Conservation (phyloP, 2,888 invertebrate genomes). For the Tanytarsus gracilentus region DNA sequence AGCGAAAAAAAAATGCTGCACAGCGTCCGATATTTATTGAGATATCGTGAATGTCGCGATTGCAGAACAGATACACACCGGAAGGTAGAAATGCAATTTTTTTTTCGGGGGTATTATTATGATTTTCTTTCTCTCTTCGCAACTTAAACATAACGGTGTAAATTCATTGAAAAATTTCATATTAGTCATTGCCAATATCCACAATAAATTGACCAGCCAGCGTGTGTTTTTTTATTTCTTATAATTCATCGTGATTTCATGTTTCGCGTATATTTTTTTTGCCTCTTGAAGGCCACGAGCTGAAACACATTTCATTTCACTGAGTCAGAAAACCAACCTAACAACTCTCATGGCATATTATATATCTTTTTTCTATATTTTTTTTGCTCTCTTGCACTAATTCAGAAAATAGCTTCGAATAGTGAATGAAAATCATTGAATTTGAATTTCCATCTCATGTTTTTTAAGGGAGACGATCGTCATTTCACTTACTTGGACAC, state of each 20-base stretch:
- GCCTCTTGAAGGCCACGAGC: conserved; percentile 21
- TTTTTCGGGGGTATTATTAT: not conserved
- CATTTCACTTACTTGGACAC: conserved; percentile 24
- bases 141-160: conserved; percentile 28
- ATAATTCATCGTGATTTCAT: conserved; percentile 24
- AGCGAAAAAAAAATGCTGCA: conserved; percentile 2
- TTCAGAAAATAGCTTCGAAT: conserved; percentile 8
- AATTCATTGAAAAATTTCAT: conserved; percentile 17
- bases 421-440: not conserved
- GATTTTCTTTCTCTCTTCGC: not conserved
- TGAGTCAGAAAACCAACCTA: conserved; percentile 18
- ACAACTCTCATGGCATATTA: conserved; percentile 16
- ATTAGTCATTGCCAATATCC: not conserved
- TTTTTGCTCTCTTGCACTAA: conserved; percentile 4
- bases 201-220: conserved; percentile 1
- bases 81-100: conserved; percentile 17
- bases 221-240: conserved; percentile 7
- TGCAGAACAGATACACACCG: conserved; percentile 3
- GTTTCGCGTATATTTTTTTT: conserved; percentile 29
- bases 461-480: not conserved
- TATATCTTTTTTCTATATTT: not conserved
- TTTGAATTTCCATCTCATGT: conserved; percentile 4
- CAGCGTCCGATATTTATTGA: no score
- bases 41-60: conserved; percentile 2
- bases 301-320: conserved; percentile 25